Evolutionary conservation across 2,888 invertebrate genomes (phyloP).

Genomic region (Chloromyia formosa): DNA sequence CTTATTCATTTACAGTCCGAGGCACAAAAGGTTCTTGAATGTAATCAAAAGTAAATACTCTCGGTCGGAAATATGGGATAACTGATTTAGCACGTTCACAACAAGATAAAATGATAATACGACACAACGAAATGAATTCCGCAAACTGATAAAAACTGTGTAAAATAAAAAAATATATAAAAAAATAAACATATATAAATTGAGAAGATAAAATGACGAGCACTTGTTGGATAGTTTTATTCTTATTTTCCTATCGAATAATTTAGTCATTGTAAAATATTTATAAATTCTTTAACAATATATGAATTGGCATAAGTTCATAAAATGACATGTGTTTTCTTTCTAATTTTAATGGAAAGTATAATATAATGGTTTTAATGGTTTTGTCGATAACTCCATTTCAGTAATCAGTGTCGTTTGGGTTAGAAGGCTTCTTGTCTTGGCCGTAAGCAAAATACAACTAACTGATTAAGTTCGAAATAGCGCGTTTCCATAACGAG

Average conservation of each 20-base stretch:
- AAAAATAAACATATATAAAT: background rate
- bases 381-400: too few relatives aligned
- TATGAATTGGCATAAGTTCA: conserved; percentile 26
- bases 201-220: conserved; percentile 22
- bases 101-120: background rate
- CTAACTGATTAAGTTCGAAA: too few relatives aligned
- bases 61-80: background rate
- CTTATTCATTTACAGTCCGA: conserved; percentile 47
- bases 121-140: too few relatives aligned
- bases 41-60: conserved; percentile 48
- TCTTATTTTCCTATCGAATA: background rate
- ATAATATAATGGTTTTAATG: too few relatives aligned
- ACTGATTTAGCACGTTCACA: background rate
- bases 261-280: conserved; percentile 7
- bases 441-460: too few relatives aligned
- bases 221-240: conserved; percentile 35
- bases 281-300: conserved; percentile 17
- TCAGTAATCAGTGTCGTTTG: too few relatives aligned
- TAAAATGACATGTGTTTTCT: background rate
- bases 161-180: background rate
- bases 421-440: too few relatives aligned
- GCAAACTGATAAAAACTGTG: background rate
- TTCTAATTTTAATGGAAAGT: too few relatives aligned
- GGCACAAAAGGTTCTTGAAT: conserved; percentile 52
- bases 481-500: too few relatives aligned